Base-by-base conservation (phyloP, 2,797 vertebrate genomes). In the Ataeniobius toweri region DNA sequence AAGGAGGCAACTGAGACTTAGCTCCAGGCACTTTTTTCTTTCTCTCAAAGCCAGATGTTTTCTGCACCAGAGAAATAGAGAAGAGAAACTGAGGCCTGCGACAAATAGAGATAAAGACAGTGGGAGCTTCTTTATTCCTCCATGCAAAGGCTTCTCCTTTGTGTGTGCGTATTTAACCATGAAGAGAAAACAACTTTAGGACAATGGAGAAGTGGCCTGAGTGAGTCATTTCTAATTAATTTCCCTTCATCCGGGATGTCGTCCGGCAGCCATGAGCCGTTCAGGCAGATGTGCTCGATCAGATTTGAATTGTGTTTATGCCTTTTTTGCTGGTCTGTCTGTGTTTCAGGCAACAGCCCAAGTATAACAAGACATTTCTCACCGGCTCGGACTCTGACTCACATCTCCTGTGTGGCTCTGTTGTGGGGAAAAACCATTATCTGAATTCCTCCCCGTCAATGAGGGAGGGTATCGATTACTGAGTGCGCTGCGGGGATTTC, bases 331-430 rank as follows among this genome's bases (percentile, higher is more conserved):
- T 72, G 59, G 46, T 81, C 55, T 71, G 78, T 84, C 80, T 79
- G 73, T 9, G 53, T 84, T 81, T 71, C 75, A 74, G 86, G 83
- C 84, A 71, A 6, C 24, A 26, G n/a, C 87, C 89, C 92, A 92
- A 92, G 84, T 85, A 46, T 91, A 92, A 88, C 80, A 8, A 89
- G 82, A 76, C 82, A 75, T 80, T 80, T 78, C 88, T 89, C 89
- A 88, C 74, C 6, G 2, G 63, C 78, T 78, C 63, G 61, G 83
- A 63, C 86, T 83, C 77, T 82, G 81, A 89, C 76, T 87, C 88
- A 87, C 87, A 80, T 85, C 88, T 88, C 83, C 84, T 84, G 75
- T 84, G 87, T 77, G 83, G 73, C 78, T 91, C 78, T 58, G 28
- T 87, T 88, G 86, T 86, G 59, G 71, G 74, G 72, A 88, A 87